These are phyloP conservation scores for Hypselothyrea guttata DNA, from an alignment of 2,888 invertebrate species.

Conservation along the genomic window DNA sequence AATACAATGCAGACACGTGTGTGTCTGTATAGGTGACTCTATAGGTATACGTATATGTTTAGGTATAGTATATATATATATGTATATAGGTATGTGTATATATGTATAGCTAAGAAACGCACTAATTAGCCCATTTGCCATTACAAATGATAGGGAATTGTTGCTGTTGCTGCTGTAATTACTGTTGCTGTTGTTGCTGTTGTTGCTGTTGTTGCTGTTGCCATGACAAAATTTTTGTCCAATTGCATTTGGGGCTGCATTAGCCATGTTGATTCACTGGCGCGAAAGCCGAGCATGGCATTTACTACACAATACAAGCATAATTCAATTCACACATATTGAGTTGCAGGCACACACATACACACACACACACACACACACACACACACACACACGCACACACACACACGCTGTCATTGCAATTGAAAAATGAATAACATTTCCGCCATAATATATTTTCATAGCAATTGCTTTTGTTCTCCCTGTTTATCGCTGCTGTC, in stretches of 20 bases:
- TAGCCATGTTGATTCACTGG: constrained; percentile 54
- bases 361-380: constrained; percentile 6
- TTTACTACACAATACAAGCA: constrained; percentile 17
- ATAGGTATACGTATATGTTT: neutral
- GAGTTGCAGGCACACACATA: constrained; percentile 6
- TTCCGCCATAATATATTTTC: constrained; percentile 28
- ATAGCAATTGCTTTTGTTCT: constrained; percentile 20
- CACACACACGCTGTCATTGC: neutral
- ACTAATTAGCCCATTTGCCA: constrained; percentile 51
- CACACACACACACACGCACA: neutral
- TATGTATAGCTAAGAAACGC: constrained; percentile 40
- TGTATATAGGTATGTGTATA: neutral
- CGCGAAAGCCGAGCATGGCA: constrained; percentile 26
- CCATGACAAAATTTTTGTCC: constrained; percentile 38
- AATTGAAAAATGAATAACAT: constrained; percentile 23
- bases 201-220: constrained; percentile 29
- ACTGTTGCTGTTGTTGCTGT: constrained; percentile 1
- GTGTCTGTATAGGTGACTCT: neutral
- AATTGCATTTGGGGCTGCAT: constrained; percentile 55
- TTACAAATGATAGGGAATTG: constrained; percentile 40
- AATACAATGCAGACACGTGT: constrained; percentile 28
- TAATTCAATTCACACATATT: constrained; percentile 28
- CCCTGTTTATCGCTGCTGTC: constrained; percentile 12
- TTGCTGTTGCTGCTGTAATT: constrained; percentile 15
- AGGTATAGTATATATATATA: neutral